Conservation (phyloP, 23 tunicate genomes). For the Diplosoma virens region DNA sequence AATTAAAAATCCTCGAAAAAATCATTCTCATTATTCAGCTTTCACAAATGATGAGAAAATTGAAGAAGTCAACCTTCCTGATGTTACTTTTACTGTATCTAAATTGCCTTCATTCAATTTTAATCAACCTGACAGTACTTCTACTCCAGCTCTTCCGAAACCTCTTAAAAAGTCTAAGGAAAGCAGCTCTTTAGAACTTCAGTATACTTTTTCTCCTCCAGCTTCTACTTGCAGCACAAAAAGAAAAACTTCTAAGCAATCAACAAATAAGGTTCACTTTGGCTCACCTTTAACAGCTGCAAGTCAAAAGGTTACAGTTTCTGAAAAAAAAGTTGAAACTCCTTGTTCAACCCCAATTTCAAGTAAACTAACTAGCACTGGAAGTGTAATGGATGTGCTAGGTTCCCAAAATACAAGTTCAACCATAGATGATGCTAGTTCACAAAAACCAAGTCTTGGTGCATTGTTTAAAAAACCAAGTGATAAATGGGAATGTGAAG, state of each 20-base stretch:
- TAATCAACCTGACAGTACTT: constrained; percentile 14
- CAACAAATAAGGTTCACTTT: background rate
- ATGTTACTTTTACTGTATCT: background rate
- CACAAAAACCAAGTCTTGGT: background rate
- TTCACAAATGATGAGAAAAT: background rate
- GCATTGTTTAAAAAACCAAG: constrained; percentile 8
- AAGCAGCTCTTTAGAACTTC: background rate
- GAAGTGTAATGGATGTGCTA: constrained; percentile 26
- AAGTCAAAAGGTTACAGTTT: background rate
- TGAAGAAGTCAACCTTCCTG: constrained; percentile 6
- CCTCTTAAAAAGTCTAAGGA: background rate
- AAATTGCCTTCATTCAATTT: constrained; percentile 17
- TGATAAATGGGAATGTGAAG: constrained; percentile 20
- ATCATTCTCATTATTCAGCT: constrained; percentile 5
- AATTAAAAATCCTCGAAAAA: constrained; percentile 13
- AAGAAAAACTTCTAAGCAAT: background rate
- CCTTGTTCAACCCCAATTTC: background rate
- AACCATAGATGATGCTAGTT: background rate
- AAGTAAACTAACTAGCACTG: background rate
- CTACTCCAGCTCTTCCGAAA: constrained; percentile 18
- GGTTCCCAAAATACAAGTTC: background rate
- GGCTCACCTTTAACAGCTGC: background rate
- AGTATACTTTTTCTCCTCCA: constrained; percentile 15
- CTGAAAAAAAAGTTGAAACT: background rate
- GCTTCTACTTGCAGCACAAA: background rate